phyloP scores from a whole-genome alignment of 2,113 vertebrate genomes.

The Redunca redunca region DNA sequence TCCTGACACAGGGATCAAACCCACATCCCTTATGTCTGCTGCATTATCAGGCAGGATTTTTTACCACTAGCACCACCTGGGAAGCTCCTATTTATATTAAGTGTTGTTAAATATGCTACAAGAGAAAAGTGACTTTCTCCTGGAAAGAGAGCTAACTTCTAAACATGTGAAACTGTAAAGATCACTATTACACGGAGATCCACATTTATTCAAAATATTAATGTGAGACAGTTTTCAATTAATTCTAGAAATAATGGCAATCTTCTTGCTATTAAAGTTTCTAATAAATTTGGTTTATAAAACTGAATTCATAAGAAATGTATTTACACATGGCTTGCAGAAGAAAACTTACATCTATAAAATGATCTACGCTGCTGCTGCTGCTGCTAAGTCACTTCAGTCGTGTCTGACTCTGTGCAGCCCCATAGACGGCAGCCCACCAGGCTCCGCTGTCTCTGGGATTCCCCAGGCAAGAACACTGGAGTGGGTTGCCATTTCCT shows the following conservation, averaged over 20 bases:
- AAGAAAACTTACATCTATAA: not conserved
- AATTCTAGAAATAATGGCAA: not conserved
- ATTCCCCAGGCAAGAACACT: not conserved
- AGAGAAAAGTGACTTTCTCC: not conserved
- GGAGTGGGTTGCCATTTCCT: not conserved
- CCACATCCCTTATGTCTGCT: not conserved
- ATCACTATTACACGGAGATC: not conserved
- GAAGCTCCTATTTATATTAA: not conserved
- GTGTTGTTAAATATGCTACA: not conserved
- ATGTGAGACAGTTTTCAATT: not conserved
- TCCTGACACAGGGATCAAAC: not conserved
- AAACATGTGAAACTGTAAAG: not conserved
- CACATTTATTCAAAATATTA: constrained; percentile 1
- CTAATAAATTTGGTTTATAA: not conserved
- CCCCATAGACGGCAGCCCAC: not conserved
- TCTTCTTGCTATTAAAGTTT: not conserved
- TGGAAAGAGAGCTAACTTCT: not conserved
- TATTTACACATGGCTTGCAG: not conserved
- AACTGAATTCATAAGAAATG: not conserved
- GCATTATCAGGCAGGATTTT: not conserved
- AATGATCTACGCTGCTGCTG: not conserved
- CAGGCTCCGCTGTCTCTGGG: accelerated
- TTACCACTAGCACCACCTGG: not conserved
- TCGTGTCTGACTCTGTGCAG: not conserved
- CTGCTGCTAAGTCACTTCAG: too few relatives aligned